Evolutionary conservation across 2,113 vertebrate species (phyloP), one percentile per base, ranked within the genome.

Genomic region (Pleuronectes platessa): DNA sequence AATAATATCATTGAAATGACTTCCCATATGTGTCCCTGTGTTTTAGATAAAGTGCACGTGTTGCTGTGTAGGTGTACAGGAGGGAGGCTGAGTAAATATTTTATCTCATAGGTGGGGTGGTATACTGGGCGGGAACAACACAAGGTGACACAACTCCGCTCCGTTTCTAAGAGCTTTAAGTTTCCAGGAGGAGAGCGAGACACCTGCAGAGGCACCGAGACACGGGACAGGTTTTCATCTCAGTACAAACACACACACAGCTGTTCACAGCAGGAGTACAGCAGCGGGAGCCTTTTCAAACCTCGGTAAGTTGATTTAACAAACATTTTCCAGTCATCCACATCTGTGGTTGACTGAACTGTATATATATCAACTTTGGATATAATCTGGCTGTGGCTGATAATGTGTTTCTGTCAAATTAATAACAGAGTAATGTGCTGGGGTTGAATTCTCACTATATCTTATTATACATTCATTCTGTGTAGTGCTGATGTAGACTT

Each of bases 111-210:
- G 87, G 85, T 89, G 79, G 56, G 68, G 76, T 71, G 64, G 67
- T 61, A 37, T 20, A 62, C 18, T 75, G 79, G 90, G 90, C 74
- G 40, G 86, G 82, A 51, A 53, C 68, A 61, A 49, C 2, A 1
- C 27, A 24, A 35, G 21, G 71, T 66, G 91, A 84, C 88, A 83
- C 90, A 88, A 85, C 83, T 84, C 66, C 73, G 66, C 62, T 55
- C 35, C 70, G 54, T 60, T 24, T 24, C 24, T 27, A 81, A 77
- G 4, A 59, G 53, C 54, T 74, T 59, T 71, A 42, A 69, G 55
- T 68, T 65, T 69, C 60, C 62, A 3, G 13, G 68, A 58, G 42
- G 61, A 24, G 31, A 69, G 23, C 17, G 73, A 86, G 24, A 68
- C 60, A 82, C 79, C 71, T 82, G 74, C 53, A 60, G 64, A 54